phyloP scores from a whole-genome alignment of 1,140 invertebrate genomes.

The Musca vetustissima region DNA sequence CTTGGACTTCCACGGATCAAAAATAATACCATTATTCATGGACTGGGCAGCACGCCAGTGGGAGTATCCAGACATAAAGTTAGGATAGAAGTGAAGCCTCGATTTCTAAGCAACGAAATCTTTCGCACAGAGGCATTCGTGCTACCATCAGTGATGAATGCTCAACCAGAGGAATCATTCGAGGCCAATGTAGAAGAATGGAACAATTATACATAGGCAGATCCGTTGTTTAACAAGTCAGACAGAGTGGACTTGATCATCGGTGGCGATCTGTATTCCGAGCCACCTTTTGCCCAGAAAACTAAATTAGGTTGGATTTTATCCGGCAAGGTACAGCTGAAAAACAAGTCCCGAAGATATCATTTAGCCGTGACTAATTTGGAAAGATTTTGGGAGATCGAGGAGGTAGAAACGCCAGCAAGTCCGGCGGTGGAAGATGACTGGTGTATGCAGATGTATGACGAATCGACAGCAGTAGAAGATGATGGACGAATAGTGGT shows the following conservation, averaged over 20 bases:
- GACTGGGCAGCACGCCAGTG: not conserved
- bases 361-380: not conserved
- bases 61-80: not conserved
- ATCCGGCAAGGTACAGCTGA: not conserved
- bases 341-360: not conserved
- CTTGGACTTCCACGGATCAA: not conserved
- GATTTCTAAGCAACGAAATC: not conserved
- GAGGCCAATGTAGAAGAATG: not conserved
- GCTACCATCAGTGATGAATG: not conserved
- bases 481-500: not conserved
- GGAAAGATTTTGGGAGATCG: constrained; percentile 19
- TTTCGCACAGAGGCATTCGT: not conserved
- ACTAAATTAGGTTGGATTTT: not conserved
- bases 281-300: not conserved
- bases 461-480: constrained; percentile 5
- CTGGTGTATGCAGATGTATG: not conserved
- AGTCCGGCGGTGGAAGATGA: not conserved
- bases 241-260: not conserved
- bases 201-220: not conserved
- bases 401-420: not conserved
- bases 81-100: not conserved
- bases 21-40: not conserved
- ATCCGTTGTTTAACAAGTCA: not conserved
- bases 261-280: not conserved
- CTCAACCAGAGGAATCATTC: not conserved